A percentile compares a stretch with the other conserved stretches of the same genome.
These are phyloP conservation scores for Rhingia campestris DNA, from an alignment of 2,888 invertebrate genomes.

Conservation along the genomic window DNA sequence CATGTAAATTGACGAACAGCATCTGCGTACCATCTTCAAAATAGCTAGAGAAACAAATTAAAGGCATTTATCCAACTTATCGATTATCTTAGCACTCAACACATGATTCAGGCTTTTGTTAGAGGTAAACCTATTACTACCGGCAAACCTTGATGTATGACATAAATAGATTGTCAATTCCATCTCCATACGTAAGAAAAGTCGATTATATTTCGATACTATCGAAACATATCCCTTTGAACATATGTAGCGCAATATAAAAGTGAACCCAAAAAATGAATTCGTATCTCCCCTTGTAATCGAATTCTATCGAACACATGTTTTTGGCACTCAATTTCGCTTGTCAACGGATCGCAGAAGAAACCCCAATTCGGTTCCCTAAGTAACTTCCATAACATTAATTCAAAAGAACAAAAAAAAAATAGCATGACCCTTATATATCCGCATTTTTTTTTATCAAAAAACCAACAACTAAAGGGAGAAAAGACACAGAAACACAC, in stretches of 20 bases:
- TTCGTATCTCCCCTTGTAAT: slow-evolving; percentile 34
- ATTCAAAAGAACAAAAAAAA: too few relatives aligned
- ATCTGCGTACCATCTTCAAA: too few relatives aligned
- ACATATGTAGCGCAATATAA: not conserved
- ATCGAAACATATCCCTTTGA: not conserved
- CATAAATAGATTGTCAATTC: too few relatives aligned
- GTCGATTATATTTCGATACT: too few relatives aligned
- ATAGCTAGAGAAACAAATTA: too few relatives aligned
- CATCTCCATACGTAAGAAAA: too few relatives aligned
- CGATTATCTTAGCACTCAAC: too few relatives aligned
- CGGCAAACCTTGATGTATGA: too few relatives aligned
- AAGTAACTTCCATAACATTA: not conserved
- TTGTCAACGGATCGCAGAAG: slow-evolving; percentile 25
- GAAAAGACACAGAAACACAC: slow-evolving; percentile 8
- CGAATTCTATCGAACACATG: slow-evolving; percentile 53
- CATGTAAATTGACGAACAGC: too few relatives aligned
- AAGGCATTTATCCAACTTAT: too few relatives aligned
- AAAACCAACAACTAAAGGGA: not conserved
- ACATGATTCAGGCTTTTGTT: too few relatives aligned
- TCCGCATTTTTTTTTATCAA: slow-evolving; percentile 1
- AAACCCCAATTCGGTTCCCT: slow-evolving; percentile 18
- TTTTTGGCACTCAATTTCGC: slow-evolving; percentile 53
- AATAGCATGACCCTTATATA: not conserved
- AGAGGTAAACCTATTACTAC: too few relatives aligned
- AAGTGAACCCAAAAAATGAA: not conserved